Evolutionary conservation across 2,797 vertebrate genomes (phyloP).

Genomic region (Chiroxiphia lanceolata): DNA sequence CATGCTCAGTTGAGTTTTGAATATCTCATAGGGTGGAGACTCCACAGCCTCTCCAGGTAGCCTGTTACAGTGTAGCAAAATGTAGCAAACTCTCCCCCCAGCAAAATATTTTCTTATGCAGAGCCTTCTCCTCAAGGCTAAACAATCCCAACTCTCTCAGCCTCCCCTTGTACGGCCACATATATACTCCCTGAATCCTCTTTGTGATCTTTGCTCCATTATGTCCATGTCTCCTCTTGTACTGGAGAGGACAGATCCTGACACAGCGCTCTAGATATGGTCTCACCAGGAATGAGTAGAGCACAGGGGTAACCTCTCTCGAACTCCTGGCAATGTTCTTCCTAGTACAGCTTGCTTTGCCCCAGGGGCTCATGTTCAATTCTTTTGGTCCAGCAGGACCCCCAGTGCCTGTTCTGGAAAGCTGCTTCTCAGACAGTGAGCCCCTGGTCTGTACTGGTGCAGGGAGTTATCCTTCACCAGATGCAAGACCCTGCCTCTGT

Average conservation of each 20-base stretch:
- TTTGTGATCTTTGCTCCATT: neutral
- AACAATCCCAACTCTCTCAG: neutral
- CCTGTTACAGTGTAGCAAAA: neutral
- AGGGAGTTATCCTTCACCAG: neutral
- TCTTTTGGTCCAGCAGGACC: too few species aligned
- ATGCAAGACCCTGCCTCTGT: neutral
- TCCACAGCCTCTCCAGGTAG: neutral
- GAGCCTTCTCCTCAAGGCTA: neutral
- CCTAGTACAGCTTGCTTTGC: neutral
- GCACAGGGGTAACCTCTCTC: fast-evolving
- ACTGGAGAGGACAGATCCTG: neutral
- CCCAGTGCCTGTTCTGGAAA: neutral
- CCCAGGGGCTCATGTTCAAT: neutral
- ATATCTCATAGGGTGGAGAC: neutral
- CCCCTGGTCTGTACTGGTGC: neutral
- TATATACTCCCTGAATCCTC: too few species aligned
- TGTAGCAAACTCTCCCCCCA: neutral
- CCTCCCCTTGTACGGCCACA: fast-evolving
- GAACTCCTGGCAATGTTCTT: neutral
- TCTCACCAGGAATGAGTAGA: neutral
- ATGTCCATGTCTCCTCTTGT: neutral
- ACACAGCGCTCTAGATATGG: neutral
- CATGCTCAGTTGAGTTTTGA: neutral
- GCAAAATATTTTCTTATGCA: neutral
- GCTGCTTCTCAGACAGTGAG: neutral